Conservation (phyloP, 1,140 invertebrate genomes). For the Drosophila serrata region DNA sequence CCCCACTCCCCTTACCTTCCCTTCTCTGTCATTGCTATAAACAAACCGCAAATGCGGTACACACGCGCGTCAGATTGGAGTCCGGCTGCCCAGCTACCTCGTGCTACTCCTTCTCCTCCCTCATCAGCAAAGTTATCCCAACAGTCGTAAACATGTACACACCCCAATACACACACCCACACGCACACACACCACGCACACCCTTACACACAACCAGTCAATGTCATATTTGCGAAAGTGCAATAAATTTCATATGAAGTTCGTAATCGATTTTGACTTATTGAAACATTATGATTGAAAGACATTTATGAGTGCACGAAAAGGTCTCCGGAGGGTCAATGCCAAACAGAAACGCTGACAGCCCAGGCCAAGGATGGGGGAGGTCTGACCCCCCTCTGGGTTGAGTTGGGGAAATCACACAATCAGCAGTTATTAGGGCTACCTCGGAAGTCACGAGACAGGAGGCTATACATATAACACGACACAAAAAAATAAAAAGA, state of each 20-base stretch:
- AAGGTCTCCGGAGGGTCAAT: constrained; percentile 80
- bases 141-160: constrained; percentile 16
- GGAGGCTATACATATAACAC: constrained; percentile 32
- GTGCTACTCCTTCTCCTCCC: background rate
- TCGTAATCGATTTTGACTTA: constrained; percentile 85
- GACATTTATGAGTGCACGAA: constrained; percentile 83
- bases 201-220: constrained; percentile 42
- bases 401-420: constrained; percentile 66
- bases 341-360: constrained; percentile 78
- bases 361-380: constrained; percentile 11
- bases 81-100: background rate
- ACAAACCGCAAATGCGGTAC: constrained; percentile 70
- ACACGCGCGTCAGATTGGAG: constrained; percentile 60
- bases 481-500: background rate
- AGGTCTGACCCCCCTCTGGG: constrained; percentile 4
- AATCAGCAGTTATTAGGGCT: constrained; percentile 81
- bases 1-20: no score
- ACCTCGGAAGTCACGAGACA: constrained; percentile 74
- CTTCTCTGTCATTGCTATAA: constrained; percentile 40
- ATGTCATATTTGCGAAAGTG: constrained; percentile 84
- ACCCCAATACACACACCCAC: constrained; percentile 1
- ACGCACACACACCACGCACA: background rate
- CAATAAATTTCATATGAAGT: constrained; percentile 85
- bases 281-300: constrained; percentile 85
- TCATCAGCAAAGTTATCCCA: background rate